Evolutionary conservation across 1,140 invertebrate genomes (phyloP).

Genomic region (Zaprionus vittiger): DNA sequence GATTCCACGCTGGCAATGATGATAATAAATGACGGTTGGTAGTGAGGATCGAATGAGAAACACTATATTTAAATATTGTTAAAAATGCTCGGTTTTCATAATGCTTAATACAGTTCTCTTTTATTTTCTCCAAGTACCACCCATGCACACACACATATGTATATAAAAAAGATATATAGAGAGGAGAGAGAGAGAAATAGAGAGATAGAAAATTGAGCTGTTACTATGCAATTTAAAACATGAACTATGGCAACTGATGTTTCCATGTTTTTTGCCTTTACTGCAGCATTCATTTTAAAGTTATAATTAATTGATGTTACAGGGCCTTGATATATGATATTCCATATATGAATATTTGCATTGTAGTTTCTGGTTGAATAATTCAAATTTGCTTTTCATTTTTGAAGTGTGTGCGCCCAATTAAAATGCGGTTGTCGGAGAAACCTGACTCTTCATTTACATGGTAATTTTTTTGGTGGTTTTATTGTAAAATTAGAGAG

Average conservation of each 20-base stretch:
- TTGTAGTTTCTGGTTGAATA: background rate
- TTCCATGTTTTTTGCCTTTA: background rate
- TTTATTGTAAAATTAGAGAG: background rate
- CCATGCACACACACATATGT: no score
- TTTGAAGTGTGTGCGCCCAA: conserved; percentile 1
- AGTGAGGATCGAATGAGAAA: no score
- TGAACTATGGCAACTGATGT: background rate
- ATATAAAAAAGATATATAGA: no score
- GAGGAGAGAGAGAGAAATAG: background rate
- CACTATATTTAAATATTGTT: background rate
- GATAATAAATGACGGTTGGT: no score
- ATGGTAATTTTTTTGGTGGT: no score
- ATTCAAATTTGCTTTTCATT: background rate
- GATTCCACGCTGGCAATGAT: no score
- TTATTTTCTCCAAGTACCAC: background rate
- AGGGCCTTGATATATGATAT: background rate
- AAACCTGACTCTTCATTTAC: background rate
- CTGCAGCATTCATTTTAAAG: background rate
- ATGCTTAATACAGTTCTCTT: background rate
- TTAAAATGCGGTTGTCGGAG: background rate
- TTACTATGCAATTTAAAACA: background rate
- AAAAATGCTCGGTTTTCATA: background rate
- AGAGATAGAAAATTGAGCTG: background rate
- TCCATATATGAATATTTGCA: background rate
- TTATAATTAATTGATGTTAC: background rate